Percentiles rank a stretch among this genome's conserved stretches.
phyloP scores from a whole-genome alignment of 1,140 invertebrate genomes.

The Pentalonia nigronervosa region DNA sequence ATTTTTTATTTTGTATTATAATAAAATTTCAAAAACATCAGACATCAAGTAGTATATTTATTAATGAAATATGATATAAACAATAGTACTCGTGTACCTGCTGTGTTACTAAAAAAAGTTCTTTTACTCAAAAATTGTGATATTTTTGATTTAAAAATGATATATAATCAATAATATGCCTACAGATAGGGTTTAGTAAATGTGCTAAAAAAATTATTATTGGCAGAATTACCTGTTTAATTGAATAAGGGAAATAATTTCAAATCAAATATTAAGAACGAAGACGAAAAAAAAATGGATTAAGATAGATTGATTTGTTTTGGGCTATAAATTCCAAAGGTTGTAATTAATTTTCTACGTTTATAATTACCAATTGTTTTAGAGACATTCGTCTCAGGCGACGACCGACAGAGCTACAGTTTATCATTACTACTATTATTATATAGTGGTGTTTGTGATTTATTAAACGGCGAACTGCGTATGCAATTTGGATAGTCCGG shows the following conservation, averaged over 20 bases:
- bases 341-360: not conserved
- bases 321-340: no score
- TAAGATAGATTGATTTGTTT: not conserved
- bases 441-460: not conserved
- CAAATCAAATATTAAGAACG: not conserved
- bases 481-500: constrained; percentile 20
- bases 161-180: not conserved
- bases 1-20: no score
- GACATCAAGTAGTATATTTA: no score
- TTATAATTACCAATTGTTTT: not conserved
- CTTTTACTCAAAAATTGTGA: not conserved
- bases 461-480: not conserved
- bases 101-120: not conserved
- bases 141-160: not conserved
- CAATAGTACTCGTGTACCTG: not conserved
- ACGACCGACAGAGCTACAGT: not conserved
- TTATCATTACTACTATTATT: not conserved
- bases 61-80: not conserved
- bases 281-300: not conserved
- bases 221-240: not conserved
- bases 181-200: not conserved
- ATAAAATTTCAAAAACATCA: no score
- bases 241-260: not conserved
- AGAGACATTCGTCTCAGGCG: not conserved
- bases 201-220: not conserved